Conservation (phyloP, 2,113 vertebrate species). For the Sardina pilchardus region DNA sequence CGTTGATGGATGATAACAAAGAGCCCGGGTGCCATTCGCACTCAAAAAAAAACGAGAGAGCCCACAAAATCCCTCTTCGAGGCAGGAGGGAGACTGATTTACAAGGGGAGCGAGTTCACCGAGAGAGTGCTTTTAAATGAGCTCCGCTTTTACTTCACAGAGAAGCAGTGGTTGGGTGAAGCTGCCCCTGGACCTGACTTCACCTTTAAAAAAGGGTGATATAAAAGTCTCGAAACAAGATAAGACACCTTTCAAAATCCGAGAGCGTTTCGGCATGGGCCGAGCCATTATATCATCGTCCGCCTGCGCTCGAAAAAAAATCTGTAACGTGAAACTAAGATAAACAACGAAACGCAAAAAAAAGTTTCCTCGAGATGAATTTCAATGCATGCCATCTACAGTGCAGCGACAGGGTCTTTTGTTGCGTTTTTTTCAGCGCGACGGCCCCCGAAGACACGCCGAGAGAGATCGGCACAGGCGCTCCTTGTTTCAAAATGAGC, state of each 20-base stretch:
- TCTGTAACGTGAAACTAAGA: background rate
- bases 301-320: background rate
- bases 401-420: no score
- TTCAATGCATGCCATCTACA: no score
- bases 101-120: background rate
- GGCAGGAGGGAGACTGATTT: background rate
- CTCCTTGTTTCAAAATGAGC: background rate
- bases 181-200: background rate
- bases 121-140: background rate
- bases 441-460: background rate
- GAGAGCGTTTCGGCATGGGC: background rate
- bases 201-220: background rate
- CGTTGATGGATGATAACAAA: background rate
- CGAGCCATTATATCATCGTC: background rate
- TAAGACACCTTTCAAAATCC: background rate
- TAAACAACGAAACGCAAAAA: background rate
- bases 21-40: background rate
- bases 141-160: background rate
- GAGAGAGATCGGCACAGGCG: background rate
- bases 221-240: background rate
- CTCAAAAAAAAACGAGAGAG: background rate
- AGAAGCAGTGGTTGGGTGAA: background rate
- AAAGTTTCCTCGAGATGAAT: background rate
- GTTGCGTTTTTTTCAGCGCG: background rate
- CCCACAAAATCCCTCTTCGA: background rate